Conservation (phyloP, 2,888 invertebrate genomes). For the Hymenopus coronatus region DNA sequence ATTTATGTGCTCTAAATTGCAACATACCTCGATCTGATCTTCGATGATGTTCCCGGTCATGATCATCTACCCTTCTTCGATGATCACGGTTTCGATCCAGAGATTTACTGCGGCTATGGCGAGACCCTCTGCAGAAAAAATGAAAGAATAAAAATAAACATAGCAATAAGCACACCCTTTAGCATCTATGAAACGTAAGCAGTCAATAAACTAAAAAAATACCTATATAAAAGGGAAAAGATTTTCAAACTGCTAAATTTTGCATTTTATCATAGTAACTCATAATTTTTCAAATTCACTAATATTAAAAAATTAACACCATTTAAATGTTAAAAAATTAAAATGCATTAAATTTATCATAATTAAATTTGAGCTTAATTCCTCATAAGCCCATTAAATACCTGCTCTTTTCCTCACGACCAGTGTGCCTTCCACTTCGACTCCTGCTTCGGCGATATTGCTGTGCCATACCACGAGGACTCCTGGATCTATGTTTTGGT, state of each 20-base stretch:
- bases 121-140: neutral
- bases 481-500: slow-evolving; percentile 19
- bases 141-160: neutral
- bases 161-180: too few species aligned
- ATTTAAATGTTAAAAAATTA: too few species aligned
- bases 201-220: too few species aligned
- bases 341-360: too few species aligned
- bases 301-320: too few species aligned
- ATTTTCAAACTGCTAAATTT: too few species aligned
- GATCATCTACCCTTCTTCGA: slow-evolving; percentile 17
- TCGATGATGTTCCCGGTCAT: slow-evolving; percentile 24
- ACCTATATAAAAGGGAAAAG: too few species aligned
- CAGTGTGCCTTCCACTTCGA: slow-evolving; percentile 16
- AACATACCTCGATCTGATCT: slow-evolving; percentile 18
- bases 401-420: neutral
- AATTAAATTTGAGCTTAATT: too few species aligned
- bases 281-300: too few species aligned
- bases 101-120: slow-evolving; percentile 16
- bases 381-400: neutral
- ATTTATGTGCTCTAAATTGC: too few species aligned
- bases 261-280: too few species aligned
- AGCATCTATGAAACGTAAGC: too few species aligned
- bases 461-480: neutral
- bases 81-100: slow-evolving; percentile 13
- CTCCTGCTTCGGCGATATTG: slow-evolving; percentile 11